Base-by-base conservation (phyloP, 2,888 invertebrate species). In the Abrostola tripartita region DNA sequence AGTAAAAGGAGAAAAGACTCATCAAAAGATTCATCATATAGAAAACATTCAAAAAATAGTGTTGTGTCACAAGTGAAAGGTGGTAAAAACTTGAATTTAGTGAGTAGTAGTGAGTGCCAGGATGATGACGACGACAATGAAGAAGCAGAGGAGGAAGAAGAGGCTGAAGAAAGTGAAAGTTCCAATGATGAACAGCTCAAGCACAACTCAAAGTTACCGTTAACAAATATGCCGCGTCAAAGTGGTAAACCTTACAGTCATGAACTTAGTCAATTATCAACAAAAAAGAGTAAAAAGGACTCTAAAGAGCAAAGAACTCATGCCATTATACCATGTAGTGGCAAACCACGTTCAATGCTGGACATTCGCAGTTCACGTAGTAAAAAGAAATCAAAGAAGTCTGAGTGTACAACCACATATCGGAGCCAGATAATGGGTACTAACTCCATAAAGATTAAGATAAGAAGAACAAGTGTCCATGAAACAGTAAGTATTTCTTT, bases 361-460 rank as follows among this genome's bases (percentile, higher is more conserved):
- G 90, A 88, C 76, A 92, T 94, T 81, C 90, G 93, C 68, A 80
- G 80, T 90, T 92, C 93, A 59, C 90, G 89, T 83, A 93, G 90
- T 85, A 94, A 94, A 90, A 94, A 93, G 88, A 93, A 94, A 81
- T 91, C 91, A 6, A 93, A 92, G 85, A 93, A 92, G 84, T 86
- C 87, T 78, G 92, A 92, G 68, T 82, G 85, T 79, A 85, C 86
- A 69, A 83, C 94, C 78, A 95, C 95, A 78, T 96, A 96, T 89
- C 95, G 94, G 77, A 96, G 96, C 86, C 95, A 96, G 89, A 95
- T 96, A 79, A 95, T 96, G 77, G 96, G 96, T 83, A 96, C 96
- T 71, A 91, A 90, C 84, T 96, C 96, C 67, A 96, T 97, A 83
- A 97, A 96, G 88, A 95, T 97, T 82, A 95, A 96, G 83, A 97